These are phyloP conservation scores for Drusus annulatus DNA, from an alignment of 1,140 invertebrate species.

Conservation along the genomic window DNA sequence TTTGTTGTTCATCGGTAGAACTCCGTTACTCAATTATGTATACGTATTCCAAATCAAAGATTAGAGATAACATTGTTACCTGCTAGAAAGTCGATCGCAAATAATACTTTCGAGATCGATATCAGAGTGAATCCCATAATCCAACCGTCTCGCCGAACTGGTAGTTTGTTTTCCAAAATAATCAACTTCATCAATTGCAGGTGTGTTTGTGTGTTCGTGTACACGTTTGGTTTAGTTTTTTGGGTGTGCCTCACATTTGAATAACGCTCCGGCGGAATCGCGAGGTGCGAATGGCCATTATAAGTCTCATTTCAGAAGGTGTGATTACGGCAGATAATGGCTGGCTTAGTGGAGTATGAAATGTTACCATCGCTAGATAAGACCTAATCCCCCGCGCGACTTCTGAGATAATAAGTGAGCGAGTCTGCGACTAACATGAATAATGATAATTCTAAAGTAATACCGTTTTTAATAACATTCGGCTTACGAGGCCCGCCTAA, in stretches of 20 bases:
- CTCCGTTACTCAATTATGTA: not conserved
- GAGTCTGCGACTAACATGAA: conserved; percentile 36
- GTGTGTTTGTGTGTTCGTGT: not conserved
- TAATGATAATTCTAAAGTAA: conserved; percentile 50
- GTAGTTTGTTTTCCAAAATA: not conserved
- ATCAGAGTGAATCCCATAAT: too few relatives aligned
- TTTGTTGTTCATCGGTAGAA: not conserved
- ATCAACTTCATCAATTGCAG: not conserved
- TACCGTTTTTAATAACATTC: conserved; percentile 48
- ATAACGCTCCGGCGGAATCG: conserved; percentile 22
- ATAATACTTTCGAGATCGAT: too few relatives aligned
- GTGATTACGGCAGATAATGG: conserved; percentile 48
- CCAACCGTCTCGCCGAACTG: not conserved
- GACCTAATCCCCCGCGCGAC: conserved; percentile 35
- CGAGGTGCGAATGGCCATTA: conserved; percentile 32
- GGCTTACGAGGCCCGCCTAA: conserved; percentile 31
- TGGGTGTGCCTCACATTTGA: conserved; percentile 14
- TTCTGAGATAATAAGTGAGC: conserved; percentile 41
- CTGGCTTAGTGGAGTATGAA: conserved; percentile 40
- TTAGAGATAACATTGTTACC: conserved; percentile 3
- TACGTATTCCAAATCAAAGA: not conserved
- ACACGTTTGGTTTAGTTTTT: not conserved
- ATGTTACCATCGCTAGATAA: conserved; percentile 44
- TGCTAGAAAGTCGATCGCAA: not conserved
- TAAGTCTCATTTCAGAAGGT: conserved; percentile 47